phyloP scores from a whole-genome alignment of 2,797 vertebrate genomes.

The Falco biarmicus region DNA sequence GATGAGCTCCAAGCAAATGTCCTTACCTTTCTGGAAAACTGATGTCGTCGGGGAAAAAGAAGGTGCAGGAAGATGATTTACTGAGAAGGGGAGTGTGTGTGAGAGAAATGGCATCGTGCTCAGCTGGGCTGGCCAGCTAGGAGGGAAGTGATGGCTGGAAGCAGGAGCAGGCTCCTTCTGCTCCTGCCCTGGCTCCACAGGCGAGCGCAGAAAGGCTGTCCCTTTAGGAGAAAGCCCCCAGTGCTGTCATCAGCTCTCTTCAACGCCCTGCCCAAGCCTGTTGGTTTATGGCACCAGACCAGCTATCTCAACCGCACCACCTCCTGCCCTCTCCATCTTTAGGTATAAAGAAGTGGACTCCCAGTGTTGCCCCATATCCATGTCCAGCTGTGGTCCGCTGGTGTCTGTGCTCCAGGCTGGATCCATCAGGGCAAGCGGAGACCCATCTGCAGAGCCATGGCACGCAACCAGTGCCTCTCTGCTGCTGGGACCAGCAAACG shows the following conservation, averaged over 20 bases:
- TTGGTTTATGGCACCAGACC: neutral
- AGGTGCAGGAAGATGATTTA: neutral
- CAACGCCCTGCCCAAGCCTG: neutral
- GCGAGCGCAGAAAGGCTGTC: accelerated
- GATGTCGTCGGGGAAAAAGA: neutral
- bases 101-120: neutral
- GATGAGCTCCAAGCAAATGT: neutral
- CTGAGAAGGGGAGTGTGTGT: too few species aligned
- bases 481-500: neutral
- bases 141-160: neutral
- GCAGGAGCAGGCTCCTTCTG: neutral
- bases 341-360: neutral
- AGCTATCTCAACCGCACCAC: neutral
- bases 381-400: accelerated
- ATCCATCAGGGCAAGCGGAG: neutral
- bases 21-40: neutral
- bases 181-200: neutral
- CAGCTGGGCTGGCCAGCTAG: neutral
- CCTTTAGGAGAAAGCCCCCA: neutral
- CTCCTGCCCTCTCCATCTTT: accelerated
- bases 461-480: neutral
- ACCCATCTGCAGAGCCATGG: neutral
- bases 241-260: neutral
- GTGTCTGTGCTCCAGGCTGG: neutral
- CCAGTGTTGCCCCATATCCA: neutral